Evolutionary conservation across 2,113 vertebrate species (phyloP), one percentile per base, ranked within the genome.

Genomic region (Ochotona curzoniae): DNA sequence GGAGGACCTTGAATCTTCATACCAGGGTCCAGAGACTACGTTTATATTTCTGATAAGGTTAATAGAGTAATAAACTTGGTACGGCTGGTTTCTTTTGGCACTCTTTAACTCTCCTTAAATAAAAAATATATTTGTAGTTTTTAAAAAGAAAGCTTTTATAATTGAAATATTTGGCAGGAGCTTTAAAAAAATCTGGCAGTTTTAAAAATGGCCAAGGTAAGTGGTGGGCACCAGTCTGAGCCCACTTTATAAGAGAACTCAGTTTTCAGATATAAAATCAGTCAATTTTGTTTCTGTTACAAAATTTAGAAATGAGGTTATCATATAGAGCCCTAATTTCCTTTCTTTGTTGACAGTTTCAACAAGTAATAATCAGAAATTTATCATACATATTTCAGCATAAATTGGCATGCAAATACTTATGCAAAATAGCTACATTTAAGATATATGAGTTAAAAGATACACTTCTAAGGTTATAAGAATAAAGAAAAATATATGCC

Each of bases 141-240:
- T 79, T 28, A 12, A 80, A 67, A 80, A 63, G 10, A 83, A 90
- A 26, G 75, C 25, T 79, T 51, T 96, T 85, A 49, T 79, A 30
- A 63, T 49, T 38, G 8, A 92, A 93, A 85, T 4, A 8, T 94
- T 75, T 70, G 51, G 18, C 63, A 93, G 20, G 44, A 32, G 18
- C 10, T 93, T 85, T 91, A 6, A 69, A 83, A 57, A 94, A 94
- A 73, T 75, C 25, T 73, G 51, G 87, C 35, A 80, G 18, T 32
- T 83, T 96, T 93, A 83, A 30, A 96, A 91, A 91, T 85, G 60
- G 47, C 32, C 80, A 90, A 85, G 38, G 73, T 1, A 94, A 93
- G 70, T 93, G 10, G 57, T 66, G 66, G 49, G n/a, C 18, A 90
- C 51, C 23, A 1, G 83, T 91, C 76, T 89, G n/a, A 69, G 71